phyloP scores from a whole-genome alignment of 92 coral and sea anemone genomes.

The Nematostella vectensis region DNA sequence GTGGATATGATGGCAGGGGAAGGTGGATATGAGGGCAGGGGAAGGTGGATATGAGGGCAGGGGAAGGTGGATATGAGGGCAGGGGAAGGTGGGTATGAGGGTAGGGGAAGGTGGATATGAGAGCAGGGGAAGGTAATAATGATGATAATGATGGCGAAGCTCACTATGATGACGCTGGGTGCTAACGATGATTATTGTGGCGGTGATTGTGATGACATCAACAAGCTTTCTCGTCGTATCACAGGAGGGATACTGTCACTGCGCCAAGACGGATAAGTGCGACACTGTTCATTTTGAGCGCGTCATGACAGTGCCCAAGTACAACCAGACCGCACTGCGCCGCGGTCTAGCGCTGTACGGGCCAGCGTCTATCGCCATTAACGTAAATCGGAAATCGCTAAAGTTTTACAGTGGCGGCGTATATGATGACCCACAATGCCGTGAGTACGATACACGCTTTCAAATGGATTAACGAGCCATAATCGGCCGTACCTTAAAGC shows the following conservation, averaged over 20 bases:
- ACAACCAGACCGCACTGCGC: constrained; percentile 47
- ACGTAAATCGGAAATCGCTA: constrained; percentile 65
- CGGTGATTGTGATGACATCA: too few species aligned
- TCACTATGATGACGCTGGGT: too few species aligned
- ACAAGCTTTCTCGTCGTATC: background rate
- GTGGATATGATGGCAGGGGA: too few species aligned
- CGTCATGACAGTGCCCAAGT: constrained; percentile 59
- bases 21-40: too few species aligned
- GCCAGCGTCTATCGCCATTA: constrained; percentile 80
- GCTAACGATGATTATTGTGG: constrained; percentile 1
- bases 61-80: too few species aligned
- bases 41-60: too few species aligned
- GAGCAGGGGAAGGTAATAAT: too few species aligned
- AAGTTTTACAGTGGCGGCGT: constrained; percentile 88
- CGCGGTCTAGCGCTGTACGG: constrained; percentile 87
- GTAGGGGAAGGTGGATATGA: too few species aligned
- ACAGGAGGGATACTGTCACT: constrained; percentile 97
- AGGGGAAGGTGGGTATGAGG: too few species aligned
- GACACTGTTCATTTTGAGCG: constrained; percentile 50
- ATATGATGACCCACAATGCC: constrained; percentile 76
- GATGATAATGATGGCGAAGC: too few species aligned
- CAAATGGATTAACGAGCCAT: too few species aligned
- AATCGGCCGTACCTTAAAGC: too few species aligned
- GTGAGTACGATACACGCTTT: constrained; percentile 35
- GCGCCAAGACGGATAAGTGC: constrained; percentile 58